Base-by-base conservation (phyloP, 2,113 vertebrate genomes). In the Alexandromys fortis region DNA sequence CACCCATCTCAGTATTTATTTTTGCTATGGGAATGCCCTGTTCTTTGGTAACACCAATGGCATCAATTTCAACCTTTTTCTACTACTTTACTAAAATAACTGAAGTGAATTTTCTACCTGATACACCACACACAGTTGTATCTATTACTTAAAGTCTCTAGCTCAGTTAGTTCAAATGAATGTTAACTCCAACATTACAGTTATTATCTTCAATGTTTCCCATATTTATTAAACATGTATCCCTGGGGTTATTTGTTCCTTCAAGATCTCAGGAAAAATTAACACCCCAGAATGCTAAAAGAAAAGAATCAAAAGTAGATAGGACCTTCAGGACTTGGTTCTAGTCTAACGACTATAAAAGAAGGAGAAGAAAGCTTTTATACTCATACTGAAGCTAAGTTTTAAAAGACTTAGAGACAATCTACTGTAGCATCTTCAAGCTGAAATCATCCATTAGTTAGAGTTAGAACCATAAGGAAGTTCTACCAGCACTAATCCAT, bases 391-490 rank as follows among this genome's bases (percentile, higher is more conserved):
- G 5, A 38, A 63, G 17, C 73, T 68, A 55, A 11, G 7, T 35
- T 68, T 70, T 45, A 89, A 28, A 67, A 83, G 49, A 52, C 12
- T n/a, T 68, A 47, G 38, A 61, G 2, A 3, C 12, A 63, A 2
- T 78, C 1, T 2, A 30, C 21, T 14, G 0, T 16, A 1, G 5
- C 65, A 2, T 65, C 1, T 7, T 68, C 17, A 49, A 52, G 2
- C 10, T 86, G 35, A 68, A 52, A 13, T 68, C 5, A 79, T 17
- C 8, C 7, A 28, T 52, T 70, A 89, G 12, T 0, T 30, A 12
- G 42, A 83, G 26, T 1, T 2, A 1, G 10, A 5, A 12, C 63
- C 21, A 4, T 13, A 38, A 47, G 7, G 33, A 67, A 8, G 16
- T 35, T 58, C 55, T 58, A 9, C 5, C 76, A 68, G 22, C 19